Base-by-base conservation (phyloP, 2,113 vertebrate genomes). In the Theristicus caerulescens region DNA sequence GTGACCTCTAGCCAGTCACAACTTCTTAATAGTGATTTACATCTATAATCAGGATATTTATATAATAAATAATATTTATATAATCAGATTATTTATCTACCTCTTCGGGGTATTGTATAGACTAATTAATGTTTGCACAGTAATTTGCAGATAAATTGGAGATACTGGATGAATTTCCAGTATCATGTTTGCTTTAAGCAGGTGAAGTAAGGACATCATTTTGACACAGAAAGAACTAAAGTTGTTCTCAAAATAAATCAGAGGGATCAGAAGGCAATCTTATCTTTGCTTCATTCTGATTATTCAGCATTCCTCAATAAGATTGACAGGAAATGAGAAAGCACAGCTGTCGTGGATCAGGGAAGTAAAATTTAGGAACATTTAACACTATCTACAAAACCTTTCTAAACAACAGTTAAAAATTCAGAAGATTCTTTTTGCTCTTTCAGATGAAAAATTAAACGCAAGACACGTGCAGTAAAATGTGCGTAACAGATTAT, bases 131-230 rank as follows among this genome's bases (percentile, higher is more conserved):
- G 6, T 69, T 79, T 92, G 57, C 57, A 74, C 44, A 29, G 54
- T 67, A 84, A 88, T 67, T 59, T 91, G 47, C 34, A 82, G 86
- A 81, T 81, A 91, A 82, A 88, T 32, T 85, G 4, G 70, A 88
- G 57, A 51, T 38, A 46, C 13, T 71, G 47, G 62, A 79, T 67
- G 44, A 79, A 91, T 92, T 94, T 92, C 44, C 73, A 65, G 44
- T 51, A 49, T 84, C 15, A 3, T 42, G 32, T 84, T 95, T 94
- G n/a, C 69, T 92, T 72, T 72, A 65, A 61, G 58, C 16, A 65
- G 93, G 94, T 94, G 77, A 97, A 91, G 9, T 42, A 38, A 95
- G 96, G 91, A 94, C 81, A 89, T 64, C 62, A 84, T 91, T 84
- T 83, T 2, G 6, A 94, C 69, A 91, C 16, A 91, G 81, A 86